Conservation (phyloP, 2,888 invertebrate species). For the Drosophila limbata region DNA sequence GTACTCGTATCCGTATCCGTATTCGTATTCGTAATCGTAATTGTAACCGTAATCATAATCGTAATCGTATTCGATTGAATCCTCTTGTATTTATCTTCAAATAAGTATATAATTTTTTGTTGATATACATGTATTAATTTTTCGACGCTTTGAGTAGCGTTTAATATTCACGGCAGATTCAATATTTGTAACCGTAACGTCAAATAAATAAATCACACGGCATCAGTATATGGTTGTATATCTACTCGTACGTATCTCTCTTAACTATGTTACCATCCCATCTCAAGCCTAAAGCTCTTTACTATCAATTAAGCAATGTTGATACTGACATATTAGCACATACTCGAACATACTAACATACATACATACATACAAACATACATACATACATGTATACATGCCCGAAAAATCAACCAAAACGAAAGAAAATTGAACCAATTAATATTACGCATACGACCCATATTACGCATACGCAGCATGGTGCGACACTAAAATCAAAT, state of each 20-base stretch:
- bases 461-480: conserved; percentile 50
- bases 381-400: conserved; percentile 24
- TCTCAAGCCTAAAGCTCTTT: conserved; percentile 41
- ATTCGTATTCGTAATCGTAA: conserved; percentile 10
- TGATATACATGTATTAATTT: conserved; percentile 27
- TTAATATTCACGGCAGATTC: conserved; percentile 50
- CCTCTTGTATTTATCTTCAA: conserved; percentile 41
- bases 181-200: conserved; percentile 34
- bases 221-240: conserved; percentile 38
- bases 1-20: conserved; percentile 41
- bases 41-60: conserved; percentile 8
- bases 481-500: conserved; percentile 7
- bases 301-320: conserved; percentile 54
- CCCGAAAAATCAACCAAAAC: neutral
- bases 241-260: conserved; percentile 14
- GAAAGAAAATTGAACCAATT: neutral
- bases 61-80: conserved; percentile 36
- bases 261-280: conserved; percentile 39
- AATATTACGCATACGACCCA: conserved; percentile 3
- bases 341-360: conserved; percentile 10
- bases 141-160: conserved; percentile 41
- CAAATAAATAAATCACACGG: conserved; percentile 48
- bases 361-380: no score
- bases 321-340: conserved; percentile 4
- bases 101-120: conserved; percentile 8